A percentile compares a stretch with the other conserved stretches of the same genome.
phyloP scores from a whole-genome alignment of 2,888 invertebrate genomes.

The Ochropleura plecta region DNA sequence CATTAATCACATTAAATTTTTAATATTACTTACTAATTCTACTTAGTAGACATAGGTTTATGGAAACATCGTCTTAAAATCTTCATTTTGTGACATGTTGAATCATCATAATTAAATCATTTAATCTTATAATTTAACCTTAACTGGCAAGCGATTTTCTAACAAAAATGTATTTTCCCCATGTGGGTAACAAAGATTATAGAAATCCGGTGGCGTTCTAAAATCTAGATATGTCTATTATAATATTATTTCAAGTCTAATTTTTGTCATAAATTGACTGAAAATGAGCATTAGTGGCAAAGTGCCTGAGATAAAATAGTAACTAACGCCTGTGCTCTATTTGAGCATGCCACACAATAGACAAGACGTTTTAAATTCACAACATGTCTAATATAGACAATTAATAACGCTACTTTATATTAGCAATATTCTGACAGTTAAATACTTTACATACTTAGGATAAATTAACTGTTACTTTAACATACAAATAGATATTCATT shows the following conservation, averaged over 20 bases:
- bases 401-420: not conserved
- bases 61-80: not conserved
- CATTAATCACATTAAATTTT: not conserved
- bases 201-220: not conserved
- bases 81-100: not conserved
- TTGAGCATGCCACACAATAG: too few relatives aligned
- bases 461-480: not conserved
- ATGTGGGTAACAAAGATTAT: not conserved
- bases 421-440: not conserved
- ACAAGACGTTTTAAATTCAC: not conserved
- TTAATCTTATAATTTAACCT: not conserved
- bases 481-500: not conserved
- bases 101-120: not conserved
- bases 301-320: not conserved
- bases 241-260: too few relatives aligned
- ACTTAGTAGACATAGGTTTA: not conserved
- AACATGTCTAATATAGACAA: not conserved
- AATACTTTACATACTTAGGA: not conserved
- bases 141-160: not conserved
- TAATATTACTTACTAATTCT: not conserved
- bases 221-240: not conserved
- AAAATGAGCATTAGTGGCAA: too few relatives aligned
- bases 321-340: not conserved
- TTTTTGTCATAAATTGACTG: too few relatives aligned
- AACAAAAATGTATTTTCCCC: not conserved